Evolutionary conservation across 2,797 vertebrate species (phyloP).

Genomic region (Falco cherrug): DNA sequence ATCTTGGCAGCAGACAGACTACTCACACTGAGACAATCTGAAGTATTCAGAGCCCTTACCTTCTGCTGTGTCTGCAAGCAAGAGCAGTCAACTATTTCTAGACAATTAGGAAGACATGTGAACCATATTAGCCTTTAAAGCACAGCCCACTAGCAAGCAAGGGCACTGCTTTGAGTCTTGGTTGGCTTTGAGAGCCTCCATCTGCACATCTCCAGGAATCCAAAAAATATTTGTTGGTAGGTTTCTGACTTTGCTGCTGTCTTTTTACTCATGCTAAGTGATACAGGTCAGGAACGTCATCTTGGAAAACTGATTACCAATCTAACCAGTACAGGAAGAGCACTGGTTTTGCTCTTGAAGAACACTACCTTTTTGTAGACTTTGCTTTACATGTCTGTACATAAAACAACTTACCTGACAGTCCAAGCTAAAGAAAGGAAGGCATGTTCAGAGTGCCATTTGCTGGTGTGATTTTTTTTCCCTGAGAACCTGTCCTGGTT

Average conservation of each 20-base stretch:
- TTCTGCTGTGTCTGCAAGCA: not conserved
- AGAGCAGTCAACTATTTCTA: not conserved
- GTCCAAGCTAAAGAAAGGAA: not conserved
- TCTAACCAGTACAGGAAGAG: not conserved
- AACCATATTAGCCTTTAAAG: not conserved
- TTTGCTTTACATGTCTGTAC: not conserved
- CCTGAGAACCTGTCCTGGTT: not conserved
- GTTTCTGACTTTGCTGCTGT: not conserved
- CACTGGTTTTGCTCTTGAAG: not conserved
- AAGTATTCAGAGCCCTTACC: not conserved
- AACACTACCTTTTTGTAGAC: not conserved
- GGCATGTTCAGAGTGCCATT: not conserved
- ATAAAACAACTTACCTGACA: not conserved
- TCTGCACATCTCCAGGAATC: not conserved
- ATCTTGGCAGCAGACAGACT: not conserved
- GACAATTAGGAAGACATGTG: not conserved
- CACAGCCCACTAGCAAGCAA: not conserved
- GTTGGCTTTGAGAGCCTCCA: not conserved
- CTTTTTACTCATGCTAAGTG: not conserved
- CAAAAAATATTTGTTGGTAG: not conserved
- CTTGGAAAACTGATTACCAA: not conserved
- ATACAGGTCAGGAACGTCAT: not conserved
- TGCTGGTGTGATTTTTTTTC: not conserved
- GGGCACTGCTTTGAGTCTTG: not conserved
- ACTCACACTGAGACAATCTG: not conserved